phyloP scores from a whole-genome alignment of 1,140 invertebrate genomes.

The Drosophila auraria region DNA sequence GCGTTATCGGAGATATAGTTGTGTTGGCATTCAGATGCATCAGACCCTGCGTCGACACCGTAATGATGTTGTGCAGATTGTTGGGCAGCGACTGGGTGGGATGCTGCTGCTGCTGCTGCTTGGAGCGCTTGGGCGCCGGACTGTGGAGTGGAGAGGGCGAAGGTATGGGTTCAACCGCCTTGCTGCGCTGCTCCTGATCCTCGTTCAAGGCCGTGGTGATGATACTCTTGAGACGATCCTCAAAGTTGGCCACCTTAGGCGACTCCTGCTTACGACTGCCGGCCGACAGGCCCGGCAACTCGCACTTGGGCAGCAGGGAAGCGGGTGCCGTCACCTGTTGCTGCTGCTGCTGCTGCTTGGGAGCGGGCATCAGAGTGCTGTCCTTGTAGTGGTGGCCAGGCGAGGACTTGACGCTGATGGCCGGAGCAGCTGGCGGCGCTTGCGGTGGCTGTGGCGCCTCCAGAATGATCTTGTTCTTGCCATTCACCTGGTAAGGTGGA shows the following conservation, averaged over 20 bases:
- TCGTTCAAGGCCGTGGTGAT: slow-evolving; percentile 96
- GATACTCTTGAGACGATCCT: slow-evolving; percentile 96
- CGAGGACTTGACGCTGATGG: slow-evolving; percentile 13
- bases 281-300: slow-evolving; percentile 41
- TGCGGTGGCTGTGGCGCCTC: slow-evolving; percentile 61
- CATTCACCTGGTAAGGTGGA: slow-evolving; percentile 39
- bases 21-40: slow-evolving; percentile 83
- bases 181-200: slow-evolving; percentile 88
- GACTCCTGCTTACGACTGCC: slow-evolving; percentile 87
- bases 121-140: slow-evolving; percentile 73
- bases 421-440: slow-evolving; percentile 6
- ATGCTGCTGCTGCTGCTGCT: slow-evolving; percentile 57
- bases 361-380: slow-evolving; percentile 82
- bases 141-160: slow-evolving; percentile 59
- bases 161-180: slow-evolving; percentile 50
- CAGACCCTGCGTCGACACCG: slow-evolving; percentile 79
- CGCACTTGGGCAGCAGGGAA: slow-evolving; percentile 60
- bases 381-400: slow-evolving; percentile 56
- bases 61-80: slow-evolving; percentile 77
- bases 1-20: slow-evolving; percentile 84
- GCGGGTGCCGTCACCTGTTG: slow-evolving; percentile 17
- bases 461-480: slow-evolving; percentile 39
- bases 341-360: slow-evolving; percentile 59
- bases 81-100: slow-evolving; percentile 40
- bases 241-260: slow-evolving; percentile 94